Evolutionary conservation across 2,797 vertebrate genomes (phyloP).

Genomic region (Phataginus tetradactyla): DNA sequence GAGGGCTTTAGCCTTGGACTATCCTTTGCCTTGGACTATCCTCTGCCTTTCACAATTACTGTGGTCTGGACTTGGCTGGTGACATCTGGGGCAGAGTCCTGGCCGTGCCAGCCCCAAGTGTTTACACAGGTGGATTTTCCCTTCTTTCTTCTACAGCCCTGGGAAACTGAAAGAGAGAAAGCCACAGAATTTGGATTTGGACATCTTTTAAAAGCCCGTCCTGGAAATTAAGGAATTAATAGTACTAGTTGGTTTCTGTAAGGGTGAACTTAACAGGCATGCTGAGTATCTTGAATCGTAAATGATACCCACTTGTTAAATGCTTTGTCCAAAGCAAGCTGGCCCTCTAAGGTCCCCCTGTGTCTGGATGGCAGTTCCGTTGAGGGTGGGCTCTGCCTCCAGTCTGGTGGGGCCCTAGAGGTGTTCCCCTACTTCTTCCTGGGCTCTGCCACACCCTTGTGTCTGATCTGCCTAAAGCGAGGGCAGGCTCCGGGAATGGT

Average conservation of each 20-base stretch:
- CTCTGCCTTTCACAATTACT: neutral
- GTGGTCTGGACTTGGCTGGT: neutral
- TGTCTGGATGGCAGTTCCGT: neutral
- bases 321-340: neutral
- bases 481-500: too few species aligned
- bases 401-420: neutral
- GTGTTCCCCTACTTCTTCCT: neutral
- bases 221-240: constrained; percentile 55
- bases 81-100: neutral
- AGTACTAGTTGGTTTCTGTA: neutral
- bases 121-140: constrained; percentile 60
- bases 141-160: constrained; percentile 11
- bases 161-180: constrained; percentile 17
- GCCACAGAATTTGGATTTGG: constrained; percentile 45
- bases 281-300: neutral
- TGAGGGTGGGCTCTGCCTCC: neutral
- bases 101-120: neutral
- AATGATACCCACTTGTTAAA: neutral
- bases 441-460: neutral
- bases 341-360: neutral
- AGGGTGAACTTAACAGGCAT: fast-evolving
- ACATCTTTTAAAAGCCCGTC: constrained; percentile 59
- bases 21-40: neutral
- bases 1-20: neutral
- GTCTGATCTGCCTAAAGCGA: neutral